Conservation (phyloP, 2,113 vertebrate genomes). For the Hydrolagus affinis region DNA sequence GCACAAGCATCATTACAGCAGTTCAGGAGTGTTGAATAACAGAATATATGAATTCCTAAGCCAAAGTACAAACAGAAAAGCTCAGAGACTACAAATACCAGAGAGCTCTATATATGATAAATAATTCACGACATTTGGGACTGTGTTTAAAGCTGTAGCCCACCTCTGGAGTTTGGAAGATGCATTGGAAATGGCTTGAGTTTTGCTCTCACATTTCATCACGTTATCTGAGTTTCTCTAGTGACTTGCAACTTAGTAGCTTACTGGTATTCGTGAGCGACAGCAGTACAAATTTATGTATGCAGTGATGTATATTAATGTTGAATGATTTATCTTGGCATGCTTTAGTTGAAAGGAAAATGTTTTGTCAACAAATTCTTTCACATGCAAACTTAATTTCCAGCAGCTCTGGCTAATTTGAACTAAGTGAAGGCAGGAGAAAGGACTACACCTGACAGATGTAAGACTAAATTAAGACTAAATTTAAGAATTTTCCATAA, state of each 20-base stretch:
- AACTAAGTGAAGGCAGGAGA: not conserved
- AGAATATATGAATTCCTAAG: not conserved
- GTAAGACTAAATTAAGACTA: too few species aligned
- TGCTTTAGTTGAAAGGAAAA: not conserved
- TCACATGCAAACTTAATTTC: not conserved
- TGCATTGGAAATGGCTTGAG: not conserved
- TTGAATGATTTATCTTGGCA: too few species aligned
- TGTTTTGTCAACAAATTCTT: not conserved
- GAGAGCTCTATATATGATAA: not conserved
- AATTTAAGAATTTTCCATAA: too few species aligned
- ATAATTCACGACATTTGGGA: not conserved
- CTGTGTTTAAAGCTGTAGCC: not conserved
- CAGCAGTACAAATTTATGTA: not conserved
- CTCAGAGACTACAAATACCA: not conserved
- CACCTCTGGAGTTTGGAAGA: slow-evolving; percentile 11
- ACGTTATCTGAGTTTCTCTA: not conserved
- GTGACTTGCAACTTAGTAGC: slow-evolving; percentile 1
- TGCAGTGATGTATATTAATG: not conserved
- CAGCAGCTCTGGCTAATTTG: not conserved
- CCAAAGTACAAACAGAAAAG: slow-evolving; percentile 11
- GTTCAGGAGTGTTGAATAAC: not conserved
- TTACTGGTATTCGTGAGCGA: not conserved
- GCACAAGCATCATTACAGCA: too few species aligned
- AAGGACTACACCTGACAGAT: not conserved
- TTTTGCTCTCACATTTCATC: slow-evolving; percentile 26